Base-by-base conservation (phyloP, 2,113 vertebrate species). In the Gulo gulo region DNA sequence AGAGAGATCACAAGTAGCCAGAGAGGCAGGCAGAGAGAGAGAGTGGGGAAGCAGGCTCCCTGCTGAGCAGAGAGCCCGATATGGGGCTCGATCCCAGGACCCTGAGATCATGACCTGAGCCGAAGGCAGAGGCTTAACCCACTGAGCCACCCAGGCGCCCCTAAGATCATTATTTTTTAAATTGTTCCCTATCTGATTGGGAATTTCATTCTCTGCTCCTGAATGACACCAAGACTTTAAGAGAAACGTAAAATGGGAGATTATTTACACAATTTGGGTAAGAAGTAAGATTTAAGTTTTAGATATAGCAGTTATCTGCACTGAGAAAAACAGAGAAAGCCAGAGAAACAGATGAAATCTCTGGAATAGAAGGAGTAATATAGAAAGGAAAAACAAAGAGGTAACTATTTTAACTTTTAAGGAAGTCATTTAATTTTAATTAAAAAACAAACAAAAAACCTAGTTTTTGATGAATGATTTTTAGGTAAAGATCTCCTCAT, bases 361-460 rank as follows among this genome's bases (percentile, higher is more conserved):
- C 42, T 80, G 26, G 24, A 95, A 90, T 31, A 82, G 11, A 93
- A 26, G 36, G 16, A 39, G 4, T 88, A 89, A 57, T 36, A 47
- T 0, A 71, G 11, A 79, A 88, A 95, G 9, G 47, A 73, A 87
- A 95, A 91, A 29, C 42, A 92, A 7, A 45, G 36, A 71, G 20
- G 31, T 69, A 90, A 67, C 26, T 71, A 86, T 59, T 63, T 93
- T 91, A 94, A 83, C 52, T 78, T 83, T 88, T 71, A 78, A 94
- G 94, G 69, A 76, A 34, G 20, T 36, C 21, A 65, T 31, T 36
- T 55, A 7, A 82, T 80, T 96, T 82, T 21, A 61, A 74, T 69
- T 87, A 34, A 29, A 90, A 92, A 50, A 52, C 12, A 15, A 52
- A 50, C 47, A 14, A 52, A 52, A 16, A 52, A 84, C 73, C 26